Conservation (phyloP, 2,888 invertebrate species). For the Hypolimnas misippus region DNA sequence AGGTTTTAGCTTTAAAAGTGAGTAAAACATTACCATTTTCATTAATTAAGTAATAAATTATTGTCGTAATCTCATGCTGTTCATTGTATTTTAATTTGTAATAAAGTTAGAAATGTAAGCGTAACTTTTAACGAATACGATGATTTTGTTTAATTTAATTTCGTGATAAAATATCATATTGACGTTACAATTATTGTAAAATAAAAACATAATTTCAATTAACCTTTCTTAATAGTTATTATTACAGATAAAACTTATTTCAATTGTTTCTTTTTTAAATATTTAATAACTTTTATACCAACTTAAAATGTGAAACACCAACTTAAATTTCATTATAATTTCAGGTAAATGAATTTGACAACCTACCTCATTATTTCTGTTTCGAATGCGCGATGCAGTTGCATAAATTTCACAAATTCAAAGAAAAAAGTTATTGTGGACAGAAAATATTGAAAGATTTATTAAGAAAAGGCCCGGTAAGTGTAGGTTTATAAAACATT, state of each 20-base stretch:
- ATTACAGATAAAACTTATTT: neutral
- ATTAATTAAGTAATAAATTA: neutral
- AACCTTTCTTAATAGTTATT: too few species aligned
- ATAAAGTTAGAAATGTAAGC: neutral
- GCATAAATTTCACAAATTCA: constrained; percentile 69
- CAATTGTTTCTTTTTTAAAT: neutral
- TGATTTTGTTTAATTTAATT: too few species aligned
- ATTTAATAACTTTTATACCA: constrained; percentile 13
- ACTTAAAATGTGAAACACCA: too few species aligned
- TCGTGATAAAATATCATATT: too few species aligned
- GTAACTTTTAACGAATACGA: too few species aligned
- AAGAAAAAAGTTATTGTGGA: constrained; percentile 64
- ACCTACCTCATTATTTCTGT: constrained; percentile 65
- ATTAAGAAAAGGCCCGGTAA: constrained; percentile 60
- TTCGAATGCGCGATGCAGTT: constrained; percentile 67
- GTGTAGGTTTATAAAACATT: constrained; percentile 38
- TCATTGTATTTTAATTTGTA: neutral
- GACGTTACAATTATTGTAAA: neutral
- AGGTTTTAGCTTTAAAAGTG: constrained; percentile 62
- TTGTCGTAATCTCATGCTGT: neutral
- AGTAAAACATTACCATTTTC: constrained; percentile 42
- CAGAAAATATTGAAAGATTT: constrained; percentile 59
- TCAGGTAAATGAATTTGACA: constrained; percentile 60
- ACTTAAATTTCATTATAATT: too few species aligned
- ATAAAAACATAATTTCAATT: too few species aligned